Percentiles rank a stretch among this genome's conserved stretches.
Evolutionary conservation across 2,797 vertebrate genomes (phyloP).

Genomic region (Gadopsis bispinosus): DNA sequence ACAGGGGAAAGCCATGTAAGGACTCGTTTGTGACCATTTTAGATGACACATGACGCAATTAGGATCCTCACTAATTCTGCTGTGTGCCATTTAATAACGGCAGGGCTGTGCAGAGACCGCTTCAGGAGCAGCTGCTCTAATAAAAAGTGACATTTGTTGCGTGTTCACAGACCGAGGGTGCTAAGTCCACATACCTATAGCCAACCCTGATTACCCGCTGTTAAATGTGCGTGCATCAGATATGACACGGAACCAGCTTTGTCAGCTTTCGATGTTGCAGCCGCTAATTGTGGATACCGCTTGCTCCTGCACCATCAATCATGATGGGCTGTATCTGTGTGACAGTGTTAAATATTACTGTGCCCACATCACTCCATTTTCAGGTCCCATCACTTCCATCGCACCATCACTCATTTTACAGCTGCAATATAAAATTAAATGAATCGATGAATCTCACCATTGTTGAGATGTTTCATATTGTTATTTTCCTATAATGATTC

Average conservation of each 20-base stretch:
- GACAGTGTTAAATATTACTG: slow-evolving; percentile 45
- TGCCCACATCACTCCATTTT: neutral
- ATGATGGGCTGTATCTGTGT: slow-evolving; percentile 38
- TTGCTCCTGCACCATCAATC: slow-evolving; percentile 40
- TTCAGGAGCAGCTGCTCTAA: slow-evolving; percentile 69
- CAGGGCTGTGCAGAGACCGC: slow-evolving; percentile 43
- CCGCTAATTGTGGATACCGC: slow-evolving; percentile 41
- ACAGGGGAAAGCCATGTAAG: slow-evolving; percentile 1
- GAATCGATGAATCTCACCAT: neutral
- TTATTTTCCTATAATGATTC: neutral
- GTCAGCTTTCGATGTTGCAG: slow-evolving; percentile 42
- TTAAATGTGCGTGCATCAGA: slow-evolving; percentile 27
- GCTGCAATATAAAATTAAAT: neutral
- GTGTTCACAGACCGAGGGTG: slow-evolving; percentile 31
- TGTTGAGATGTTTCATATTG: neutral
- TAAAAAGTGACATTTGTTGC: slow-evolving; percentile 69
- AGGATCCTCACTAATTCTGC: slow-evolving; percentile 52
- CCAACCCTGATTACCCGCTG: slow-evolving; percentile 59
- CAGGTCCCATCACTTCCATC: neutral
- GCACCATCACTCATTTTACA: neutral
- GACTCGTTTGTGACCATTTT: slow-evolving; percentile 33
- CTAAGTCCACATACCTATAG: slow-evolving; percentile 48
- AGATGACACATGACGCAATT: slow-evolving; percentile 59
- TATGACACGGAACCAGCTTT: slow-evolving; percentile 33
- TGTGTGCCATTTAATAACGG: slow-evolving; percentile 49